Evolutionary conservation across 2,888 invertebrate genomes (phyloP).

Genomic region (Euplagia quadripunctaria): DNA sequence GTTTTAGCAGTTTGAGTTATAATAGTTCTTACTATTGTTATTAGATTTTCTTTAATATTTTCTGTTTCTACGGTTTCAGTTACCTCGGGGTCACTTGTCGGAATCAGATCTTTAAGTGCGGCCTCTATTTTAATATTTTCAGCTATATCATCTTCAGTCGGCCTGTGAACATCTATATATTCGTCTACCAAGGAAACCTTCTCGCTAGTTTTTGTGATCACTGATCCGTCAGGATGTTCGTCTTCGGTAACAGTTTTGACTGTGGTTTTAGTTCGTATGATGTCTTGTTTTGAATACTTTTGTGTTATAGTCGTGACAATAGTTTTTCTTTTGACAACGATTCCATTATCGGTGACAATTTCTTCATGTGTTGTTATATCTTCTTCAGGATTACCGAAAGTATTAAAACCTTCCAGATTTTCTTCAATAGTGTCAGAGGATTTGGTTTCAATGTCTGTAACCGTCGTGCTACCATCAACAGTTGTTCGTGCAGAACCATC

Average conservation of each 20-base stretch:
- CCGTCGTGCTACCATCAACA: constrained; percentile 65
- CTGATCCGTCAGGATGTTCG: constrained; percentile 76
- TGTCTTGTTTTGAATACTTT: constrained; percentile 57
- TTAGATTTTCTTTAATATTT: constrained; percentile 54
- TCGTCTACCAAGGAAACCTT: constrained; percentile 73
- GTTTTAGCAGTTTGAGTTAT: constrained; percentile 57
- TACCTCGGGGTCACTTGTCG: constrained; percentile 54
- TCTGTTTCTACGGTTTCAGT: constrained; percentile 48
- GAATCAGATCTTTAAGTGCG: constrained; percentile 45
- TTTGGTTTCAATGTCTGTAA: constrained; percentile 64
- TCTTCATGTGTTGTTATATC: constrained; percentile 60
- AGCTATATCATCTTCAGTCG: constrained; percentile 24
- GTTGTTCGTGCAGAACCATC: constrained; percentile 62
- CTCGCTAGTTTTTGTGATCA: constrained; percentile 75
- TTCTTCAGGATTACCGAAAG: constrained; percentile 61
- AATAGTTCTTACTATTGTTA: constrained; percentile 53
- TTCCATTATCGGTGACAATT: constrained; percentile 63
- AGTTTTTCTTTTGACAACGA: constrained; percentile 66
- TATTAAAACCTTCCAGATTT: constrained; percentile 60
- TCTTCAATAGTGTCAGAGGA: constrained; percentile 49
- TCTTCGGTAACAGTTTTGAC: constrained; percentile 74
- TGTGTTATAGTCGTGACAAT: constrained; percentile 68
- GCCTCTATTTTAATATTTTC: constrained; percentile 44
- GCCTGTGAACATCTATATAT: constrained; percentile 39
- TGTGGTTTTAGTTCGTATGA: constrained; percentile 72